These are phyloP conservation scores for Chloropsis hardwickii DNA, from an alignment of 2,113 vertebrate species.

Conservation along the genomic window DNA sequence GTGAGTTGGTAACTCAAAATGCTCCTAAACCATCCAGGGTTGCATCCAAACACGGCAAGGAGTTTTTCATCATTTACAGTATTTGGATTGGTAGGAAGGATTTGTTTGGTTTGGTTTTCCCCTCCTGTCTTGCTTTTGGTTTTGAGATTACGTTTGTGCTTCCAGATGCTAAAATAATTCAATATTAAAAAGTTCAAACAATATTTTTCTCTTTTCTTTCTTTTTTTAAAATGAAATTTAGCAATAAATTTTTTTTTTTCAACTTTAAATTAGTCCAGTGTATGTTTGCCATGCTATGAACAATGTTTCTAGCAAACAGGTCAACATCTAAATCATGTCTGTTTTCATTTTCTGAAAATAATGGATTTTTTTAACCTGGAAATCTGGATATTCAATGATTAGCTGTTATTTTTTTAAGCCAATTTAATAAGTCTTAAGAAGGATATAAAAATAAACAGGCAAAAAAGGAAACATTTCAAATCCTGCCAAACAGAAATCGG, in stretches of 20 bases:
- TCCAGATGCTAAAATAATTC: neutral
- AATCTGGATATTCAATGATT: neutral
- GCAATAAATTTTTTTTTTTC: neutral
- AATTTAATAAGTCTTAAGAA: neutral
- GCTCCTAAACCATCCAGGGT: accelerated
- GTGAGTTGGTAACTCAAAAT: neutral
- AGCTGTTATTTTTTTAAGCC: neutral
- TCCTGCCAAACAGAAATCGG: neutral
- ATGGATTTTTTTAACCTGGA: neutral
- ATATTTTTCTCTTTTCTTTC: neutral
- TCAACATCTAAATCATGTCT: neutral
- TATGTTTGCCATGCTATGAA: neutral
- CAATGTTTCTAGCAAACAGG: neutral
- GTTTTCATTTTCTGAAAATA: neutral
- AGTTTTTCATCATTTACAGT: neutral
- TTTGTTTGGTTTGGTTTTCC: neutral
- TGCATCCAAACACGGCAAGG: neutral
- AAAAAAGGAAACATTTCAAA: neutral
- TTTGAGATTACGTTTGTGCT: neutral
- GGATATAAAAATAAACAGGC: neutral
- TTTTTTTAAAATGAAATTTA: neutral
- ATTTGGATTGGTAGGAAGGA: neutral
- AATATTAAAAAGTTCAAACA: neutral
- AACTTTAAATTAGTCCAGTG: neutral
- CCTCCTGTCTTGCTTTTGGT: neutral